Conservation (phyloP, 1,140 invertebrate species). For the Sweltsa coloradensis region DNA sequence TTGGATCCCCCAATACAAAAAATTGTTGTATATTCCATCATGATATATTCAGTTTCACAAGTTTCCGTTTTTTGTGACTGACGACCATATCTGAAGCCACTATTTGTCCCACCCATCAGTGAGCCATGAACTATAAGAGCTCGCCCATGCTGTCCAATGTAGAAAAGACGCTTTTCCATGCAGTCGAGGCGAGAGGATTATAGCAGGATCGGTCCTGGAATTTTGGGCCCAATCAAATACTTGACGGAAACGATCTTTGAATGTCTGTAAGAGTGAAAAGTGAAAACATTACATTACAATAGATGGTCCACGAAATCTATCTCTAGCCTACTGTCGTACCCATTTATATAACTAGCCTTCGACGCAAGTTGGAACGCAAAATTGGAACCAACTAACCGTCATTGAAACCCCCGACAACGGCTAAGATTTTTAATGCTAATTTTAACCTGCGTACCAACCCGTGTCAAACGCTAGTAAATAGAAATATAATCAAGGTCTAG, state of each 20-base stretch:
- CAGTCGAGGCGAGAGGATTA: constrained; percentile 43
- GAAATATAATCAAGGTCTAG: too few species aligned
- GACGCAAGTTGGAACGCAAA: too few species aligned
- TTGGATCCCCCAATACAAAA: too few species aligned
- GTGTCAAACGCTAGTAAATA: too few species aligned
- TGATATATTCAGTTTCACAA: constrained; percentile 37
- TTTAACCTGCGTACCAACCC: too few species aligned
- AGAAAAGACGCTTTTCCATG: constrained; percentile 49
- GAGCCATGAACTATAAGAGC: constrained; percentile 52
- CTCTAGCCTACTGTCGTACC: constrained; percentile 1
- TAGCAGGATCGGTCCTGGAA: constrained; percentile 37
- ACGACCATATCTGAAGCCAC: constrained; percentile 55
- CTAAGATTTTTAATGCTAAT: too few species aligned
- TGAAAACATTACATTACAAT: constrained; percentile 15
- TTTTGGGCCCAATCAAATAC: constrained; percentile 57
- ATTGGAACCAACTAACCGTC: too few species aligned
- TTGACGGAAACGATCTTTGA: constrained; percentile 43
- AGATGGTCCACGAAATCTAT: too few species aligned
- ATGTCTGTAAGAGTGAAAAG: constrained; percentile 32
- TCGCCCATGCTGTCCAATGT: constrained; percentile 44
- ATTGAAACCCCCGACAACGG: too few species aligned
- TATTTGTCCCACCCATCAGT: constrained; percentile 41
- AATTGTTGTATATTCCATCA: too few species aligned
- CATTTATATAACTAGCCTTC: too few species aligned
- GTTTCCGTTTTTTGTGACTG: constrained; percentile 65